Evolutionary conservation across 2,888 invertebrate genomes (phyloP).

Genomic region (Digitonthophagus gazella): DNA sequence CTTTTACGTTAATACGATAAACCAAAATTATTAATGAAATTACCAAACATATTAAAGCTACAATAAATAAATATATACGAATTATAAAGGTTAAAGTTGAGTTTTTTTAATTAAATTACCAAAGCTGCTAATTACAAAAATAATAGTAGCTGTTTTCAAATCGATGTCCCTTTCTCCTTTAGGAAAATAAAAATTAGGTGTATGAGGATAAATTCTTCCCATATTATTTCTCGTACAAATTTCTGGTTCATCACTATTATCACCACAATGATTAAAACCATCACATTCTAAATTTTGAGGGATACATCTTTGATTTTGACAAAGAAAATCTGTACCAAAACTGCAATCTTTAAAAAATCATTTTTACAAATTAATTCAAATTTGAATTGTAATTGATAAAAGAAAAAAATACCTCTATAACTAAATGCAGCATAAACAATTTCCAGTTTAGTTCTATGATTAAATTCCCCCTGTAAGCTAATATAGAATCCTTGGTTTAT

Average conservation of each 20-base stretch:
- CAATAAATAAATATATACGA: constrained; percentile 28
- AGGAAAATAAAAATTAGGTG: constrained; percentile 71
- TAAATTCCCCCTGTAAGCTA: constrained; percentile 64
- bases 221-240: constrained; percentile 60
- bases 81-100: background rate
- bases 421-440: constrained; percentile 71
- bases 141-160: constrained; percentile 63
- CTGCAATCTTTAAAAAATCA: constrained; percentile 59
- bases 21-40: constrained; percentile 62
- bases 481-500: constrained; percentile 68
- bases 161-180: constrained; percentile 66
- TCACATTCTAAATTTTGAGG: constrained; percentile 67
- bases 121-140: constrained; percentile 63
- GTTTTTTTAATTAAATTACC: constrained; percentile 43
- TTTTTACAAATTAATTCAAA: constrained; percentile 9
- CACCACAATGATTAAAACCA: constrained; percentile 75
- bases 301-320: constrained; percentile 70
- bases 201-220: constrained; percentile 61
- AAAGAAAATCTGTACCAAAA: constrained; percentile 66
- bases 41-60: constrained; percentile 60
- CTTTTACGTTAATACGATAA: constrained; percentile 62
- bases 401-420: constrained; percentile 58
- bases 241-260: constrained; percentile 66
- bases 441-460: constrained; percentile 61
- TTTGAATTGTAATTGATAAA: background rate